Evolutionary conservation across 2,797 vertebrate species (phyloP).

Genomic region (Pempheris klunzingeri): DNA sequence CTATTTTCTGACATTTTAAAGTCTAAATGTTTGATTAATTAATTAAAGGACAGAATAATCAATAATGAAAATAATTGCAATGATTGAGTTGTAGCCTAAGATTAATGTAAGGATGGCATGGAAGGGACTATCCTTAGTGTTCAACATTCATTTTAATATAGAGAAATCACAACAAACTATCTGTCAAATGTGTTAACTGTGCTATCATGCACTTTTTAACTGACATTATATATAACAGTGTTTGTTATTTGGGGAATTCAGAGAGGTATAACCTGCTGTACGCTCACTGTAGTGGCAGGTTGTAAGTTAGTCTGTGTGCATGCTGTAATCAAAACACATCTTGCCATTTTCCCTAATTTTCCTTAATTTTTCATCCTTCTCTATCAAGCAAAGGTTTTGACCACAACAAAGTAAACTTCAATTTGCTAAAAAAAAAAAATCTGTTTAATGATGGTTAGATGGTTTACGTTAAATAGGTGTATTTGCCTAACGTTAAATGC

Average conservation of each 20-base stretch:
- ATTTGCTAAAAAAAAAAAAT: not conserved
- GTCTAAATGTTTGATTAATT: not conserved
- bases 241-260: not conserved
- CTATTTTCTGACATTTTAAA: not conserved
- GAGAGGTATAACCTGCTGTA: not conserved
- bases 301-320: not conserved
- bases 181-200: not conserved
- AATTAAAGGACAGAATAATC: not conserved
- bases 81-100: not conserved
- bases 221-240: not conserved
- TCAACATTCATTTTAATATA: not conserved
- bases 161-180: not conserved
- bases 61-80: not conserved
- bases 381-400: not conserved
- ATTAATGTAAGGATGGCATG: not conserved
- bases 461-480: not conserved
- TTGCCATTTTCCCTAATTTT: not conserved
- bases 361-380: too few species aligned
- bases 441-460: not conserved
- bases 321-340: not conserved
- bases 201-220: not conserved
- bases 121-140: accelerated
- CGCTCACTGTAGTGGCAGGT: not conserved
- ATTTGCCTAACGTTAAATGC: not conserved
- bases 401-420: not conserved